Evolutionary conservation across 2,888 invertebrate species (phyloP), one percentile per base, ranked within the genome.

Genomic region (Teleiodes luculella): DNA sequence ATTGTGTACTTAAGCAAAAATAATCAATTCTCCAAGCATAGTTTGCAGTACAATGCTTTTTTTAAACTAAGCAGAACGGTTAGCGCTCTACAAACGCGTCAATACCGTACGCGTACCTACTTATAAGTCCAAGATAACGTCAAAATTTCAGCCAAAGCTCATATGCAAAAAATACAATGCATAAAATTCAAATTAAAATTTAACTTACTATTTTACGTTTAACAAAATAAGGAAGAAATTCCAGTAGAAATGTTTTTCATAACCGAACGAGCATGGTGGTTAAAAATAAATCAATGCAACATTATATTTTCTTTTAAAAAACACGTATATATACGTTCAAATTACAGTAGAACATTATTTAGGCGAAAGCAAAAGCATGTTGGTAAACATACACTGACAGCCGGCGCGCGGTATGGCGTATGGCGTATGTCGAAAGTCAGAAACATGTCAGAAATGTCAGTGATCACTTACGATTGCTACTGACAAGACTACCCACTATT

Each of bases 1-100:
- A 11, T n/a, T n/a, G 35, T 35, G 35, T 10, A 11, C 35, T 11
- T 35, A 39, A 14, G 16, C 39, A 59, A 59, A 47, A 58, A 47
- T 58, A 62, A 69, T 71, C 65, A 67, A 68, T 68, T 70, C 67
- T 59, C 66, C 52, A 62, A 63, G 59, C 53, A n/a, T n/a, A n/a
- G n/a, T n/a, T n/a, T n/a, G n/a, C n/a, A n/a, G n/a, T n/a, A n/a
- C n/a, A n/a, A n/a, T n/a, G n/a, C n/a, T n/a, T n/a, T n/a, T n/a
- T n/a, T n/a, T n/a, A n/a, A n/a, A n/a, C n/a, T n/a, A n/a, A n/a
- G n/a, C n/a, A n/a, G n/a, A n/a, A n/a, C n/a, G n/a, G n/a, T n/a
- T n/a, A n/a, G n/a, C n/a, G n/a, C n/a, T n/a, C n/a, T n/a, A n/a
- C n/a, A n/a, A n/a, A n/a, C n/a, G n/a, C n/a, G n/a, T n/a, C n/a